These are phyloP conservation scores for Drosophila longiperda DNA, from an alignment of 2,888 invertebrate species.

Conservation along the genomic window DNA sequence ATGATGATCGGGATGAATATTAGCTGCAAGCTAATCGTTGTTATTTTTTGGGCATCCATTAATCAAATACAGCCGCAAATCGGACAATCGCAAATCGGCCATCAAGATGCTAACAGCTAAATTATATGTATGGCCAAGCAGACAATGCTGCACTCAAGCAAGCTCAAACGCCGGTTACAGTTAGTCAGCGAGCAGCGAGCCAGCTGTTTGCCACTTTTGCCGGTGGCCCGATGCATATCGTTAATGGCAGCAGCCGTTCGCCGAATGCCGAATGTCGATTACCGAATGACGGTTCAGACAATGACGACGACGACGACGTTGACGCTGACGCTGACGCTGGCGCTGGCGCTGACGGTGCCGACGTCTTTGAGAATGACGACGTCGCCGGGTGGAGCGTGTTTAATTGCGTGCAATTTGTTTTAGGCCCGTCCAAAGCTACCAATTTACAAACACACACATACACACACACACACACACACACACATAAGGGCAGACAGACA, in stretches of 20 bases:
- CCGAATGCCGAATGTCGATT: constrained; percentile 2
- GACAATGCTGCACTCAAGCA: constrained; percentile 13
- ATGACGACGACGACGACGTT: background rate
- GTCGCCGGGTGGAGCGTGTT: constrained; percentile 67
- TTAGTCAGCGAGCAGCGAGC: constrained; percentile 17
- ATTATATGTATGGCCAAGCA: constrained; percentile 57
- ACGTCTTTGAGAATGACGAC: constrained; percentile 13
- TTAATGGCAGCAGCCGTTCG: constrained; percentile 39
- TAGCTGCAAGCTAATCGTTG: constrained; percentile 14
- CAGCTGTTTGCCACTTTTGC: constrained; percentile 44
- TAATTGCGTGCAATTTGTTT: constrained; percentile 78
- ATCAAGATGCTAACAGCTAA: constrained; percentile 77
- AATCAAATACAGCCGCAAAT: constrained; percentile 64
- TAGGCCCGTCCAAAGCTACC: constrained; percentile 66
- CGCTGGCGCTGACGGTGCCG: constrained; percentile 11
- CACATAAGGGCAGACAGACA: constrained; percentile 8
- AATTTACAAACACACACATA: constrained; percentile 29
- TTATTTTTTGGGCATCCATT: constrained; percentile 48
- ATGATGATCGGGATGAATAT: constrained; percentile 22
- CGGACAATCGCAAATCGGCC: constrained; percentile 54
- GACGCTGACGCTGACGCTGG: constrained; percentile 9
- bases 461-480: constrained; percentile 8
- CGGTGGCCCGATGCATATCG: constrained; percentile 49
- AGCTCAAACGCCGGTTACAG: constrained; percentile 9
- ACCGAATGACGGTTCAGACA: constrained; percentile 1